These are phyloP conservation scores for Leucopsar rothschildi DNA, from an alignment of 2,113 vertebrate genomes.

Conservation along the genomic window DNA sequence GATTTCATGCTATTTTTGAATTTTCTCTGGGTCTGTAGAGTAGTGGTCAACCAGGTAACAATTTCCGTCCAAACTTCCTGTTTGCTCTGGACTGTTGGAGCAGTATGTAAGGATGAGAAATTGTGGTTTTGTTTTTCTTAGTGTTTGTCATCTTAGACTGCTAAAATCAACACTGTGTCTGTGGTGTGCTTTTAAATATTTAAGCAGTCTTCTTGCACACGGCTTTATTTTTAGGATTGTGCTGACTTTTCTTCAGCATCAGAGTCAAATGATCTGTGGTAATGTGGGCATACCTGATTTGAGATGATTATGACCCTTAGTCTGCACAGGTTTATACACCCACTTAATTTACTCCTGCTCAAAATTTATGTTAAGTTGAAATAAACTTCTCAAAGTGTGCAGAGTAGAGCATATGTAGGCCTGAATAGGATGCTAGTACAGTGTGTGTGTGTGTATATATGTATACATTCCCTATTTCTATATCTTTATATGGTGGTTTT, in stretches of 20 bases:
- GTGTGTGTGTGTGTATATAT: background rate
- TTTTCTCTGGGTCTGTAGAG: background rate
- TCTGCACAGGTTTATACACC: background rate
- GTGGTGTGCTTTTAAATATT: background rate
- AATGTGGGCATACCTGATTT: background rate
- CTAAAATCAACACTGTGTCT: background rate
- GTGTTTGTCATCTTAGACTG: background rate
- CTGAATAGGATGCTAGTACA: background rate
- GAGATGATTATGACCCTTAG: background rate
- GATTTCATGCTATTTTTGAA: background rate
- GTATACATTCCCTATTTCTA: fast-evolving
- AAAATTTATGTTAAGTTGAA: background rate
- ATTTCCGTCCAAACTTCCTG: background rate
- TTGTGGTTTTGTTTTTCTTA: background rate
- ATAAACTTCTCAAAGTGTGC: background rate
- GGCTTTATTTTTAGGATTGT: conserved; percentile 14
- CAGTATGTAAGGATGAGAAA: background rate
- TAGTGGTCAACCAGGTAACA: background rate
- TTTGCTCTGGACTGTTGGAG: background rate
- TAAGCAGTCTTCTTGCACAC: background rate
- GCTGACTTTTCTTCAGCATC: background rate
- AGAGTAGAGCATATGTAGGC: background rate
- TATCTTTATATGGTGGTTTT: background rate
- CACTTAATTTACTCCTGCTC: background rate
- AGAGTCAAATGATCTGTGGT: background rate